Conservation (phyloP, 2,113 vertebrate species). For the Bubalus kerabau region DNA sequence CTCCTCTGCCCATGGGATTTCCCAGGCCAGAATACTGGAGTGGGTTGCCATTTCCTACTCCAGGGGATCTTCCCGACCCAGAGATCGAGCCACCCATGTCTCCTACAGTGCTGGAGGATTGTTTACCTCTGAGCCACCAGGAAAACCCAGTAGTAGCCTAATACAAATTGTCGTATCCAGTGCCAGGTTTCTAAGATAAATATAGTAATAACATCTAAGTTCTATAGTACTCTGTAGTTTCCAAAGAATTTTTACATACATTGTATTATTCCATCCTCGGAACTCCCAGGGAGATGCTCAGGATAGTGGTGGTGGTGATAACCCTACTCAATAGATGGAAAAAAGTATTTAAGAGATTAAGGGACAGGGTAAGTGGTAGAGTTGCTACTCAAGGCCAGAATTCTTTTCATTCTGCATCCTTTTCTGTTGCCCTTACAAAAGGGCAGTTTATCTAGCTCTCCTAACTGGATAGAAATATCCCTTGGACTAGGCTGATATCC, state of each 20-base stretch:
- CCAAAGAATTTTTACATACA: not conserved
- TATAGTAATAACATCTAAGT: not conserved
- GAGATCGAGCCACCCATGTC: accelerated
- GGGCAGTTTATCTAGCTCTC: not conserved
- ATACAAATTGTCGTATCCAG: not conserved
- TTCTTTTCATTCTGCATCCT: not conserved
- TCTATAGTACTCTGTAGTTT: not conserved
- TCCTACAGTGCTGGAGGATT: not conserved
- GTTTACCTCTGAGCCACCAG: not conserved
- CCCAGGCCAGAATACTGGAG: not conserved
- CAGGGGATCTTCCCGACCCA: not conserved
- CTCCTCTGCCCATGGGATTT: not conserved
- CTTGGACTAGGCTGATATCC: not conserved
- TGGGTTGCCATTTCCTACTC: not conserved
- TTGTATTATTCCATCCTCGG: not conserved
- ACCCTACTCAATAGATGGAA: not conserved
- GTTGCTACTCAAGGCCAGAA: not conserved
- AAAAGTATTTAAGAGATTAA: slow-evolving; percentile 1
- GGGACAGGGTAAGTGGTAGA: not conserved
- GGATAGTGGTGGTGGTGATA: not conserved
- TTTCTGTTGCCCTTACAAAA: not conserved
- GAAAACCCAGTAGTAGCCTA: not conserved
- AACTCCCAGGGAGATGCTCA: not conserved
- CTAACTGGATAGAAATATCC: not conserved
- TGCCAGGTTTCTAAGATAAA: not conserved